phyloP scores from a whole-genome alignment of 2,113 vertebrate species.

The Esox niger region DNA sequence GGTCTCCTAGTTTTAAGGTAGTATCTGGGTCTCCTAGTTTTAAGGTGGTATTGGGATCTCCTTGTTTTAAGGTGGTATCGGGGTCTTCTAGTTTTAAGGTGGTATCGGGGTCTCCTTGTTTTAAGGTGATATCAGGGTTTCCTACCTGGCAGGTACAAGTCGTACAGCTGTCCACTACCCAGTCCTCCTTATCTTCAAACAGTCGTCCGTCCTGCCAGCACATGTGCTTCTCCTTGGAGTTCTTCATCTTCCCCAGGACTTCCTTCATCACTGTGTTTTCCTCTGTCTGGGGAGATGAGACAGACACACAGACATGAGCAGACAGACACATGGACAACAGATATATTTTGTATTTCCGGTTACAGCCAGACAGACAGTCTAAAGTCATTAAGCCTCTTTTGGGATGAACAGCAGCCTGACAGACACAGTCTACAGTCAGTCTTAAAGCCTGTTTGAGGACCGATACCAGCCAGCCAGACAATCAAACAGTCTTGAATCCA shows the following conservation, averaged over 20 bases:
- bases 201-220: conserved; percentile 97
- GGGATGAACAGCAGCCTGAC: conserved; percentile 22
- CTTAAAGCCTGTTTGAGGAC: too few relatives aligned
- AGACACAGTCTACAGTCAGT: conserved; percentile 32
- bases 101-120: not conserved
- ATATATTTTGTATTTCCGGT: too few relatives aligned
- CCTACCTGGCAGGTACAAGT: conserved; percentile 92
- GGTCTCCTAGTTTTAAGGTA: too few relatives aligned
- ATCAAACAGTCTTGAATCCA: too few relatives aligned
- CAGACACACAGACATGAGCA: too few relatives aligned
- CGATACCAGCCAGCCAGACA: too few relatives aligned
- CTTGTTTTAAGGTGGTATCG: too few relatives aligned
- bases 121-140: not conserved
- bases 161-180: conserved; percentile 97
- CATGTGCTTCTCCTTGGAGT: conserved; percentile 82
- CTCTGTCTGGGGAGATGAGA: conserved; percentile 74
- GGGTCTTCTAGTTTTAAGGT: not conserved
- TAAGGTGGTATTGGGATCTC: too few relatives aligned
- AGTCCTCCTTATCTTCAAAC: conserved; percentile 91
- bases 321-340: too few relatives aligned
- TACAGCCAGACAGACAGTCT: not conserved
- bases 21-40: too few relatives aligned
- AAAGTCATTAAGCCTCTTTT: not conserved
- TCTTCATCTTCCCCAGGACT: conserved; percentile 82
- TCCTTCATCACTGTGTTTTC: conserved; percentile 95